Base-by-base conservation (phyloP, 1,140 invertebrate species). In the Sweltsa coloradensis region DNA sequence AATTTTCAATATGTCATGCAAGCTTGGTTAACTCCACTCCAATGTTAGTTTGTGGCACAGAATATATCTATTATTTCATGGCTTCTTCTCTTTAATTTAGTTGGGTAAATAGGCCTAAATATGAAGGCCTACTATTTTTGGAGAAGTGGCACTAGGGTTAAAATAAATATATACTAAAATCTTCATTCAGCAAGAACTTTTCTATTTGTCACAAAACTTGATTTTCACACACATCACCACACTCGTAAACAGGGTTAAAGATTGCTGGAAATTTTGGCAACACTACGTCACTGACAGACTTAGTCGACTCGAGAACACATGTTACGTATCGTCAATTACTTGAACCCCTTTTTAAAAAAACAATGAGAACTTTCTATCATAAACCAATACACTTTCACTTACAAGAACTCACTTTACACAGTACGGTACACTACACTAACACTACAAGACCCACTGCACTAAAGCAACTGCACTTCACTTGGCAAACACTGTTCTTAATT, bases 301-400 rank as follows among this genome's bases (percentile, higher is more conserved):
- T 18, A 14, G 22, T 37, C 14, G 16, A n/a, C 16, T n/a, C 16
- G 6, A 9, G 22, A 37, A 37, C 34, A 37, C 34, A 37, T 37
- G 9, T 37, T 37, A 9, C 14, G 22, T 18, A 6, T 14, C 22
- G 34, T 9, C n/a, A n/a, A 37, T n/a, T 5, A n/a, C 22, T 37
- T 18, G 7, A 21, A 9, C 16, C 34, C 29, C 13, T 44, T 31
- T 44, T 44, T 44, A 44, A 44, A 18, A 26, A 18, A 22, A 16
- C 14, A 16, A 19, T 26, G 42, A 26, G 27, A 27, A 31, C 7
- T 23, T 23, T 9, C 16, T 18, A 25, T 21, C 42, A 44, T 31
- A 44, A 44, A 44, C 42, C 34, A 29, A 11, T 44, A 44, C 42
- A 44, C 42, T 31, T 25, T 44, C 42, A 44, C 42, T 44, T 44